Percentiles rank a stretch among this genome's conserved stretches.
Evolutionary conservation across 1,140 invertebrate species (phyloP).

Genomic region (Mya arenaria): DNA sequence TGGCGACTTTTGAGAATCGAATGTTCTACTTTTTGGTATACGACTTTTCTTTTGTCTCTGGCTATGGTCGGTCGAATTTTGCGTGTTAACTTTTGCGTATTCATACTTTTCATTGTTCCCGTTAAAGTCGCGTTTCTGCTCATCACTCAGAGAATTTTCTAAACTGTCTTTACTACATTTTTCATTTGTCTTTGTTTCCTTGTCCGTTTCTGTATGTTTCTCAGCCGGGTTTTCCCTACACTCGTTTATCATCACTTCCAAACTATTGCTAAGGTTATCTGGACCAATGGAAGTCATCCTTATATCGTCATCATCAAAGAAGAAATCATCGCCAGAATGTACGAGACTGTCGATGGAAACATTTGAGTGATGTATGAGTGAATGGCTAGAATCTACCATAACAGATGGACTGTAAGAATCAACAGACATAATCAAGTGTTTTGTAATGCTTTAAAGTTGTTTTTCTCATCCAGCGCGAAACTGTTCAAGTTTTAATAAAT

Average conservation of each 20-base stretch:
- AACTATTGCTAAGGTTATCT: conserved; percentile 9
- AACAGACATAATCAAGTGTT: too few relatives aligned
- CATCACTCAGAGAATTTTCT: not conserved
- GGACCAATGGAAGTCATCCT: not conserved
- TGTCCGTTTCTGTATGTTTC: too few relatives aligned
- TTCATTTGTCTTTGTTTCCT: not conserved
- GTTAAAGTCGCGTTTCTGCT: not conserved
- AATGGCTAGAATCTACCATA: too few relatives aligned
- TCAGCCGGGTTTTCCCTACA: too few relatives aligned
- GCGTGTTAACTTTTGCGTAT: not conserved
- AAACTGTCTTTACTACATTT: conserved; percentile 6
- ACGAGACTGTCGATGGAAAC: conserved; percentile 29
- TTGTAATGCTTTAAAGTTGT: too few relatives aligned
- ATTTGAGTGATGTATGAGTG: too few relatives aligned
- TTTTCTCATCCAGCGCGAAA: too few relatives aligned
- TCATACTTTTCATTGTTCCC: not conserved
- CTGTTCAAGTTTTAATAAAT: too few relatives aligned
- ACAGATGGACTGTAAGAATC: too few relatives aligned
- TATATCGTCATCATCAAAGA: conserved; percentile 35
- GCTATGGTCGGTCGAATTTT: not conserved
- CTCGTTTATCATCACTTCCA: not conserved
- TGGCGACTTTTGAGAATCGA: conserved; percentile 16
- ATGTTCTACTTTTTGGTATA: conserved; percentile 53
- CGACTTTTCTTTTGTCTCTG: not conserved
- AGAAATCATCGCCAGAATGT: conserved; percentile 22